Base-by-base conservation (phyloP, 1,140 invertebrate genomes). In the Scylla paramamosain region DNA sequence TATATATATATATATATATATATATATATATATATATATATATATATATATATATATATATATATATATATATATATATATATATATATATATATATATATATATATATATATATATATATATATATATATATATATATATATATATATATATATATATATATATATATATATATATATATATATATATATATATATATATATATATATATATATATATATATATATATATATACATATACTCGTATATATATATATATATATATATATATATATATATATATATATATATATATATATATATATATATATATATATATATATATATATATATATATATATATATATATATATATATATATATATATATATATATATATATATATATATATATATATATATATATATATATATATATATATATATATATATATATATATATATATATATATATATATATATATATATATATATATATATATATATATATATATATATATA, bases 401-500 rank as follows among this genome's bases (percentile, higher is more conserved):
- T 88, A 10, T 88, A 31, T 88, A 10, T 88, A 31, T 88, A 10
- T 88, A 31, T 88, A 31, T 88, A 31, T 88, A 31, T 29, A 31
- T 29, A 31, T 93, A n/a, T 93, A 93, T 52, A 25, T 93, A 31
- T 32, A 93, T 32, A 45, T 45, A 93, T 45, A 94, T 46, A 45
- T 32, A 86, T 86, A 4, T 32, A 87, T 82, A 84, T 93, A 77
- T 84, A 93, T 84, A 93, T 86, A 93, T 93, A 93, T 84, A 87
- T 84, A 93, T 84, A 93, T 93, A 93, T 93, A 88, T 94, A 89
- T 94, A 59, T 88, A 88, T 94, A 88, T 90, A 89, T 88, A 87
- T 90, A 88, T 84, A 46, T 93, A 84, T 93, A 87, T 86, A 93
- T 86, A 87, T 93, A 93, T 93, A 93, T 93, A 93, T 93, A 90